These are phyloP conservation scores for Entelurus aequoreus DNA, from an alignment of 2,113 vertebrate genomes.

Conservation along the genomic window DNA sequence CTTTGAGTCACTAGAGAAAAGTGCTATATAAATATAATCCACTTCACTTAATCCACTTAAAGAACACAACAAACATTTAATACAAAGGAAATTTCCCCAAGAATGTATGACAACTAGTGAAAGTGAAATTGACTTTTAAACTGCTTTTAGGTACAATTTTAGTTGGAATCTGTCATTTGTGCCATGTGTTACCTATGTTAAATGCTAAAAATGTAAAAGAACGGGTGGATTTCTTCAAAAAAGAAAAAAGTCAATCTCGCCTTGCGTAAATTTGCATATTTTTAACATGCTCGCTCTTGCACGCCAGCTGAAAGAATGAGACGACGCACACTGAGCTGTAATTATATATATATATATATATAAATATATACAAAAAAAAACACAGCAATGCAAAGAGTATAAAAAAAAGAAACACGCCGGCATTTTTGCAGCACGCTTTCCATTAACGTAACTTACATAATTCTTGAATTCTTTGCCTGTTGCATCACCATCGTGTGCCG, in stretches of 20 bases:
- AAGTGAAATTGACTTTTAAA: neutral
- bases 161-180: too few species aligned
- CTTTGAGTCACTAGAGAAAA: too few species aligned
- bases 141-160: too few species aligned
- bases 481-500: constrained; percentile 2
- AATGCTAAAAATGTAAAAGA: neutral
- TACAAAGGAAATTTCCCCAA: neutral
- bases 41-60: too few species aligned
- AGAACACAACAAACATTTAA: neutral
- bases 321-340: neutral
- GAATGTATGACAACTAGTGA: neutral
- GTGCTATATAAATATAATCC: too few species aligned
- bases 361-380: too few species aligned
- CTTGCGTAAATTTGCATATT: neutral
- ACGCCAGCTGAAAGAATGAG: constrained; percentile 2
- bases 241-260: too few species aligned
- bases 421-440: neutral
- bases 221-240: too few species aligned
- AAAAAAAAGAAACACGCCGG: neutral
- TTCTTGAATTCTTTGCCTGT: constrained; percentile 9
- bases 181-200: too few species aligned
- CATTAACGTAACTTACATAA: constrained; percentile 26
- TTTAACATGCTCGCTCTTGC: constrained; percentile 9
- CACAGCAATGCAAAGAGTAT: constrained; percentile 3
- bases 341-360: neutral